Percentiles rank a stretch among this genome's conserved stretches.
phyloP scores from a whole-genome alignment of 1,140 invertebrate species.

The Andricus grossulariae region DNA sequence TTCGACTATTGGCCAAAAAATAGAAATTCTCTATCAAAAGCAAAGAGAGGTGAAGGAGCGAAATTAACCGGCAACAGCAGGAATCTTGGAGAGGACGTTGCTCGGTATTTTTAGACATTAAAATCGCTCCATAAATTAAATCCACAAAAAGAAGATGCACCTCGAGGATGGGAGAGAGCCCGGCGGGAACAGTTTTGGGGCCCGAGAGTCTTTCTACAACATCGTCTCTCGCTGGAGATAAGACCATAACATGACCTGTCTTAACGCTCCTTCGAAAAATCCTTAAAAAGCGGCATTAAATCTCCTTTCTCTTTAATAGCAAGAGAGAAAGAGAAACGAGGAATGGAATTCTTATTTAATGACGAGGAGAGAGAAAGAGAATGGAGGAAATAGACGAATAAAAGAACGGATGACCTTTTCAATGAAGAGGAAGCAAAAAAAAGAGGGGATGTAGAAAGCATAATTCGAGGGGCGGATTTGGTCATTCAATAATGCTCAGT shows the following conservation, averaged over 20 bases:
- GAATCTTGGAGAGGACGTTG: conserved; percentile 62
- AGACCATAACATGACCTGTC: conserved; percentile 70
- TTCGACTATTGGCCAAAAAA: background rate
- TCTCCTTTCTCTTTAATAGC: conserved; percentile 41
- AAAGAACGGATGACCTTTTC: background rate
- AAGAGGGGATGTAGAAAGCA: conserved; percentile 1
- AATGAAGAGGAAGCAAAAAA: too few relatives aligned
- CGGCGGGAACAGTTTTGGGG: conserved; percentile 58
- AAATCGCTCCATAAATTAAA: conserved; percentile 72
- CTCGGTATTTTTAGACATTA: conserved; percentile 70
- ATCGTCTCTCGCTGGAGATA: conserved; percentile 62
- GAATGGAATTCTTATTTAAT: conserved; percentile 13
- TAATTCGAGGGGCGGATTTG: background rate
- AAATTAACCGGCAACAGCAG: conserved; percentile 40
- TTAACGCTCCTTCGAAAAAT: conserved; percentile 65
- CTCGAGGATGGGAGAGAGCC: conserved; percentile 58
- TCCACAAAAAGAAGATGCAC: conserved; percentile 64
- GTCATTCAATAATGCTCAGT: too few relatives aligned
- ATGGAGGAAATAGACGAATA: background rate
- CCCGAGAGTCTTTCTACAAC: conserved; percentile 47
- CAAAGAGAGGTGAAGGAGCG: conserved; percentile 22
- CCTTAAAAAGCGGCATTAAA: conserved; percentile 56
- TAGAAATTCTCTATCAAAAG: conserved; percentile 6
- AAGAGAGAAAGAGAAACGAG: background rate
- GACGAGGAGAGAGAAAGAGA: background rate